Base-by-base conservation (phyloP, 2,113 vertebrate genomes). In the Eudorcas thomsonii region DNA sequence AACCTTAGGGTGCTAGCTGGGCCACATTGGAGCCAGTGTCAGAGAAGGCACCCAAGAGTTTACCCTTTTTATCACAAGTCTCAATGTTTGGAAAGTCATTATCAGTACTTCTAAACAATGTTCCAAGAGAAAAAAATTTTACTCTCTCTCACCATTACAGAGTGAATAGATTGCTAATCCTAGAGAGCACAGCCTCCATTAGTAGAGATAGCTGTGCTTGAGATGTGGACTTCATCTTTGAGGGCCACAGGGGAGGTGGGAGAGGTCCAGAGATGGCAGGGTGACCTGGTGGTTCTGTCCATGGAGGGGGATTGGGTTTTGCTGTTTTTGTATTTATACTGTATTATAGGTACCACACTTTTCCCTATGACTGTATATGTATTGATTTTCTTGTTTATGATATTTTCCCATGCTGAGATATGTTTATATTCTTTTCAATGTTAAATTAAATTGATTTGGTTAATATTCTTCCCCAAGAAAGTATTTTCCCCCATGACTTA, bases 391-490 rank as follows among this genome's bases (percentile, higher is more conserved):
- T 89, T 97, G 39, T 98, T 98, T 93, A 95, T 98, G 95, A 90
- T 95, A 96, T 98, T 98, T 98, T 97, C 97, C 98, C 83, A 92
- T 96, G 39, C 78, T 71, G 96, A 98, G 94, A 97, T 98, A 94
- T 98, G 98, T 99, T 99, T 98, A 98, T 99, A 99, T 99, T 98
- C 98, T 99, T 98, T 98, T 98, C 97, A 97, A 57, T 98, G 98
- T 98, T 99, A 98, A 98, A 98, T 98, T 98, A 98, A 99, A 98
- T 98, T 98, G 98, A 98, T 97, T 98, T 98, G 97, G 91, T 89
- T 97, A 97, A 97, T 97, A 94, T 88, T 94, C 60, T 95, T 96
- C 93, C 96, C 94, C 91, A 92, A 93, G 83, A 95, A 97, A 94
- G 50, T 98, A 88, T 96, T 96, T 98, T 98, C 87, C 98, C 96